Percentiles rank a stretch among this genome's conserved stretches.
Conservation (phyloP, 1,140 invertebrate genomes). For the Macrotrachela quadricornifera region DNA sequence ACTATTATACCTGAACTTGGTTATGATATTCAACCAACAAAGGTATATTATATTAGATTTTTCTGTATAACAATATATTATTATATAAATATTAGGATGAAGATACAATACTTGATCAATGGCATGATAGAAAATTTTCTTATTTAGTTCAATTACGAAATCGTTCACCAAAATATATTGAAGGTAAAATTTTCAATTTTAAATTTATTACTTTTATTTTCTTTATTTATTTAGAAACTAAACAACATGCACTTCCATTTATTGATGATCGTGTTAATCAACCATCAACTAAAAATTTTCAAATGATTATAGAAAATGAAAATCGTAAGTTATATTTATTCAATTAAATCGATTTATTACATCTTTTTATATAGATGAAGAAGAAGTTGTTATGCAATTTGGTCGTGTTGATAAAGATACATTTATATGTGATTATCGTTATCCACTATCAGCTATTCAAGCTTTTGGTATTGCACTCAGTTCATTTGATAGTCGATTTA, state of each 20-base stretch:
- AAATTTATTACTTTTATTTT: background rate
- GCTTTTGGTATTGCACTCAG: slow-evolving; percentile 93
- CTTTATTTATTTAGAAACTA: slow-evolving; percentile 48
- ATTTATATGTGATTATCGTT: slow-evolving; percentile 94
- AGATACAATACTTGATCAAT: slow-evolving; percentile 41
- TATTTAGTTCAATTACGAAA: slow-evolving; percentile 83
- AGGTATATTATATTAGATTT: slow-evolving; percentile 16
- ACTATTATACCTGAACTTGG: slow-evolving; percentile 59
- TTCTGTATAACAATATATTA: slow-evolving; percentile 34
- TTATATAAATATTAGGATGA: slow-evolving; percentile 29
- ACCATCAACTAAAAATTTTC: slow-evolving; percentile 99
- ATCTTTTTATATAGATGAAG: slow-evolving; percentile 47
- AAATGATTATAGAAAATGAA: slow-evolving; percentile 90
- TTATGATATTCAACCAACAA: slow-evolving; percentile 35
- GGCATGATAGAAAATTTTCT: slow-evolving; percentile 60
- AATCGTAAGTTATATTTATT: slow-evolving; percentile 36
- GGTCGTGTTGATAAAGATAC: slow-evolving; percentile 85
- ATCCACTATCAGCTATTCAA: slow-evolving; percentile 85
- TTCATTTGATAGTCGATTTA: slow-evolving; percentile 93
- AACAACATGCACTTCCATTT: slow-evolving; percentile 96
- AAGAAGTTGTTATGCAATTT: slow-evolving; percentile 77
- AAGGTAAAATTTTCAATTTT: slow-evolving; percentile 31
- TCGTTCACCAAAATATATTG: slow-evolving; percentile 97
- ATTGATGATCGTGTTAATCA: slow-evolving; percentile 81
- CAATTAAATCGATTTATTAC: slow-evolving; percentile 12